phyloP scores from a whole-genome alignment of 2,888 invertebrate genomes.

The Ecliptopera silaceata region DNA sequence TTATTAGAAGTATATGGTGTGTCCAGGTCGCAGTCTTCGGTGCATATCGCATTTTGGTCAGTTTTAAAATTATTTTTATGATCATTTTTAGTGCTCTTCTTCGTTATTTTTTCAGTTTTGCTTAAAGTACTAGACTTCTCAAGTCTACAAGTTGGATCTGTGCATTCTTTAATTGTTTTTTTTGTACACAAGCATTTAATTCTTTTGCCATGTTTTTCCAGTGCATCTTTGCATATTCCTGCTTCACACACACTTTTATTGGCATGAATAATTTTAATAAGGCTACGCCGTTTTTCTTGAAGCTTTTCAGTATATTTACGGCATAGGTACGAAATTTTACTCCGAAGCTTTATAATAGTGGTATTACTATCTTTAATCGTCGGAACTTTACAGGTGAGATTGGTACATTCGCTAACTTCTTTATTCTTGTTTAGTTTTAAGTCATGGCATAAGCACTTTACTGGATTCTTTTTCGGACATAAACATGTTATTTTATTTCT shows the following conservation, averaged over 20 bases:
- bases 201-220: constrained; percentile 27
- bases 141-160: constrained; percentile 19
- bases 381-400: not conserved
- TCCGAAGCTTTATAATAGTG: constrained; percentile 28
- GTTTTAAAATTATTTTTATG: not conserved
- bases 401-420: constrained; percentile 5
- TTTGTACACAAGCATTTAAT: constrained; percentile 43
- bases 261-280: not conserved
- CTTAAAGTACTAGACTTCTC: not conserved
- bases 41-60: not conserved
- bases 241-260: constrained; percentile 17
- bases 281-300: constrained; percentile 5
- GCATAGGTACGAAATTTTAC: constrained; percentile 31
- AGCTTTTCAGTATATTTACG: constrained; percentile 35
- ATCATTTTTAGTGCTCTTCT: not conserved
- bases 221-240: constrained; percentile 29
- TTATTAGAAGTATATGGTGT: too few relatives aligned
- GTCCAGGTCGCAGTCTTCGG: not conserved
- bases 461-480: too few relatives aligned
- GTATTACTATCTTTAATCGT: constrained; percentile 8
- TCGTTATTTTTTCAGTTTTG: not conserved
- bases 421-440: constrained; percentile 1
- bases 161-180: constrained; percentile 8
- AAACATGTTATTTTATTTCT: too few relatives aligned
- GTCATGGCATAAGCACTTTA: constrained; percentile 4